phyloP scores from a whole-genome alignment of 2,113 vertebrate species.

The Myocastor coypus region DNA sequence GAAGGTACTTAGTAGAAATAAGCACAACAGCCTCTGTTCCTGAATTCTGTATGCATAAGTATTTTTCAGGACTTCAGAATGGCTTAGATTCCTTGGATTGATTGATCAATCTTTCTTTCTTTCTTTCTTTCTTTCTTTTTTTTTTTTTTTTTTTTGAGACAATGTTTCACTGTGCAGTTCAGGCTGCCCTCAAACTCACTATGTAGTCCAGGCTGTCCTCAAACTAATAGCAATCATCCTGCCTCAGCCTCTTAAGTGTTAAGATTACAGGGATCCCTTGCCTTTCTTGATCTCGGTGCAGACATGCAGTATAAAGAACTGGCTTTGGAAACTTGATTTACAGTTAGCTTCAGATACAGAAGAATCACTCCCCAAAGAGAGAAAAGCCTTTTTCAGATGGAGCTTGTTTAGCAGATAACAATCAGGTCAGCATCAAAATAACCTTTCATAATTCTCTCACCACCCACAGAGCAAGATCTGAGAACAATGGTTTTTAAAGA shows the following conservation, averaged over 20 bases:
- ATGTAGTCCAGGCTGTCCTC: not conserved
- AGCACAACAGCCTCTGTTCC: not conserved
- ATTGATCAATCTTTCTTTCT: not conserved
- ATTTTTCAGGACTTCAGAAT: slow-evolving; percentile 21
- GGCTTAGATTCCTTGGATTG: not conserved
- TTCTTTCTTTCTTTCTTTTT: not conserved
- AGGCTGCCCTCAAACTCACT: not conserved
- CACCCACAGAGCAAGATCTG: slow-evolving; percentile 52
- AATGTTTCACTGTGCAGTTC: not conserved
- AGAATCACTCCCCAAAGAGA: slow-evolving; percentile 55
- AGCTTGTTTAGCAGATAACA: slow-evolving; percentile 35
- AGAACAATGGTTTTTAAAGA: slow-evolving; percentile 60
- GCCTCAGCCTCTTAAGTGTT: not conserved
- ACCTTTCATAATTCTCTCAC: slow-evolving; percentile 59
- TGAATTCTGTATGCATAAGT: not conserved
- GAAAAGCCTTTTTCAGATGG: not conserved
- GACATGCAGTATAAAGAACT: not conserved
- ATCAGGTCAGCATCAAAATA: not conserved
- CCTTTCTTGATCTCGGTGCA: not conserved
- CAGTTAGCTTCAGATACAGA: slow-evolving; percentile 30
- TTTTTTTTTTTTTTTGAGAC: not conserved
- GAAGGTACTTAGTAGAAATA: not conserved
- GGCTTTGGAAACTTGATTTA: slow-evolving; percentile 44
- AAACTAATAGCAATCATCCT: not conserved
- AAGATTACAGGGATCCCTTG: not conserved